A percentile compares a stretch with the other conserved stretches of the same genome.
phyloP scores from a whole-genome alignment of 2,888 invertebrate genomes.

The Drosophila flavopinicola region DNA sequence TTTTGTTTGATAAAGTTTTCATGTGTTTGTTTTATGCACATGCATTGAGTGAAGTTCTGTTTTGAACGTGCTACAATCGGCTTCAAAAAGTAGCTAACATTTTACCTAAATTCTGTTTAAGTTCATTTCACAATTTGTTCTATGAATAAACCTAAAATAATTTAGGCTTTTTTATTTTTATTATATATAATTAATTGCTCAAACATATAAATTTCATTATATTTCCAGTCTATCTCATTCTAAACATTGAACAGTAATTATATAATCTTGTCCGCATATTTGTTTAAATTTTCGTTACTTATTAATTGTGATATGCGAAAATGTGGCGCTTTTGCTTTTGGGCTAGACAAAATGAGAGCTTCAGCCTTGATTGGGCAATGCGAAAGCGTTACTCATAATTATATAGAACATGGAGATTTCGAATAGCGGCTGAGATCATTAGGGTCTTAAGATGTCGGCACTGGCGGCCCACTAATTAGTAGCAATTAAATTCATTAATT shows the following conservation, averaged over 20 bases:
- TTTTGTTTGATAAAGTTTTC: conserved; percentile 56
- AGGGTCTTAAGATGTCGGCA: conserved; percentile 61
- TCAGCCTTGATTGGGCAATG: conserved; percentile 17
- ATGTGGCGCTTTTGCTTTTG: conserved; percentile 10
- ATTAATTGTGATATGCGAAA: conserved; percentile 39
- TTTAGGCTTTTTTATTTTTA: no score
- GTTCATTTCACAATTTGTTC: no score
- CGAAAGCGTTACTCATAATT: conserved; percentile 46
- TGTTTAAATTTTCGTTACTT: conserved; percentile 20
- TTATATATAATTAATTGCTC: no score
- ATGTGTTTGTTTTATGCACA: conserved; percentile 37
- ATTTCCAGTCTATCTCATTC: neutral
- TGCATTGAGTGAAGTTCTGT: neutral
- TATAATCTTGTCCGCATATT: conserved; percentile 36
- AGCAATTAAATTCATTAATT: conserved; percentile 78
- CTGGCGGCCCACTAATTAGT: conserved; percentile 65
- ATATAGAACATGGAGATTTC: conserved; percentile 41
- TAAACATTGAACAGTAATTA: conserved; percentile 33
- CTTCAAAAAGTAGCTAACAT: neutral
- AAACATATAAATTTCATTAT: no score
- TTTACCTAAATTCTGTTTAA: no score
- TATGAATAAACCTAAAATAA: no score
- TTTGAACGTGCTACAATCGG: conserved; percentile 1
- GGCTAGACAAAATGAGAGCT: conserved; percentile 7
- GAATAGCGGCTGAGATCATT: conserved; percentile 63